Percentiles rank a stretch among this genome's conserved stretches.
These are phyloP conservation scores for Lasioglossum albipes DNA, from an alignment of 1,140 invertebrate species.

Conservation along the genomic window DNA sequence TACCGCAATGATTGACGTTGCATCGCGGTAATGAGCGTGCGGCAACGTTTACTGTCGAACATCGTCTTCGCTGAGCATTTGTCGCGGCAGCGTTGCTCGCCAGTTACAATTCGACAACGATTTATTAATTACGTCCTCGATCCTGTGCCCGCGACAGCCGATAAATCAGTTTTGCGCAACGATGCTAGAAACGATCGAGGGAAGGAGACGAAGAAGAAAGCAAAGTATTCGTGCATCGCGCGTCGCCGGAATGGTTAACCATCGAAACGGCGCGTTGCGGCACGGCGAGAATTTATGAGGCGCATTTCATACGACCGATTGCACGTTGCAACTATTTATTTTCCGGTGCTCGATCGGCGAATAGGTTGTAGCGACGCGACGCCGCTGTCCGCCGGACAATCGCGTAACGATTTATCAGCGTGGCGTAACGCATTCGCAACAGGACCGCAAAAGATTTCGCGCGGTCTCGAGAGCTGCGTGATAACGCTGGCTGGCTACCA, in stretches of 20 bases:
- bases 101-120: neutral
- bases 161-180: constrained; percentile 5
- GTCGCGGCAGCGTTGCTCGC: neutral
- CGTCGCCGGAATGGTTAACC: too few relatives aligned
- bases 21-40: neutral
- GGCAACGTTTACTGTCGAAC: neutral
- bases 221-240: too few relatives aligned
- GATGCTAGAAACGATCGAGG: neutral
- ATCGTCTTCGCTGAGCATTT: neutral
- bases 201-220: too few relatives aligned
- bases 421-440: constrained; percentile 2
- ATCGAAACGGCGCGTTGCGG: too few relatives aligned
- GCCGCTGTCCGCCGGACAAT: neutral
- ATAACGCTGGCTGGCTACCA: neutral
- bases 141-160: neutral
- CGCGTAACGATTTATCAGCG: constrained; percentile 3
- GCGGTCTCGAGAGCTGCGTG: neutral
- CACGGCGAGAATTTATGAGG: neutral
- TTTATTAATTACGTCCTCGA: constrained; percentile 3
- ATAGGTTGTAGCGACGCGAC: neutral
- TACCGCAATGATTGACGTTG: neutral
- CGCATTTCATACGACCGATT: neutral
- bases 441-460: neutral
- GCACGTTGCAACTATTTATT: neutral
- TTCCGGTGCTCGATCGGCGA: neutral